Evolutionary conservation across 2,113 vertebrate genomes (phyloP), one percentile per base, ranked within the genome.

Genomic region (Atlantisia rogersi): DNA sequence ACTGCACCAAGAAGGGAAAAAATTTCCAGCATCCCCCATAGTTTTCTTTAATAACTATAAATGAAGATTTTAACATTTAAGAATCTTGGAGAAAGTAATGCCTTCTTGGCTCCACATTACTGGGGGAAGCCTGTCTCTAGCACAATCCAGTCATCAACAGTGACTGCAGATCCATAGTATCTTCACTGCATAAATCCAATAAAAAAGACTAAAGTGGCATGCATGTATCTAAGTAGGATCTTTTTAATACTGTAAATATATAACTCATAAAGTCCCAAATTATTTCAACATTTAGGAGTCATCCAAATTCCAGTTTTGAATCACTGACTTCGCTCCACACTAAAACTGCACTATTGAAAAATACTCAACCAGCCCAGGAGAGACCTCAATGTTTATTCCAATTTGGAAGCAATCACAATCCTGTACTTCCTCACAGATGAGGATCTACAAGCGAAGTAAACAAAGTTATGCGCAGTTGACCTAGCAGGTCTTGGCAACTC

Each of bases 371-470:
- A 86, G 52, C 35, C 69, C 53, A 84, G n/a, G 81, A 63, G 62
- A 75, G 60, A 44, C 12, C 40, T 84, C 29, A 65, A 12, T 14
- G 40, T 92, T 91, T 91, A 91, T 62, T 95, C 56, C 60, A 35
- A 0, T 64, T 91, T 84, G 91, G 86, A 91, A 95, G 83, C 35
- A 88, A 94, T 84, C 44, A 86, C 35, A 68, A 28, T 19, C 62
- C 71, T 86, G 44, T 89, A 25, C 35, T 79, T 91, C 74, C 62
- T 94, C 77, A 70, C 39, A 64, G 32, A 74, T 24, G 76, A 84
- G 48, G 56, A 71, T 39, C 44, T 95, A 93, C 69, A 74, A 87
- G 78, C 24, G 77, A 83, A 86, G 65, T 79, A 94, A 95, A 95
- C 83, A 79, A 55, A 87, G 71, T 29, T 87, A 84, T 78, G 64